These are phyloP conservation scores for Adelphocoris suturalis DNA, from an alignment of 2,888 invertebrate species.

Conservation along the genomic window DNA sequence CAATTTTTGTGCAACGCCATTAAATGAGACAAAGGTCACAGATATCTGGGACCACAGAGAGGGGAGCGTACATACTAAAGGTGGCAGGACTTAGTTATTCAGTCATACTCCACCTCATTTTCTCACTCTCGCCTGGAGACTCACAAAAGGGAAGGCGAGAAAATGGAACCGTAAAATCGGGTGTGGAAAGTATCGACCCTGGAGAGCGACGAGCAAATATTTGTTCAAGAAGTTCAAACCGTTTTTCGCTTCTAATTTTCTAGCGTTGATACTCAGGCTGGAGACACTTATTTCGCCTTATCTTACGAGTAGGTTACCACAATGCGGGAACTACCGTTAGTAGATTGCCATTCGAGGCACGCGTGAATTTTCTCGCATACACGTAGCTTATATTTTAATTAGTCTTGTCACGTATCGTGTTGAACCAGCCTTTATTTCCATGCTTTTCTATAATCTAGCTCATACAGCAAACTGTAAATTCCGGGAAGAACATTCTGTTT, in stretches of 20 bases:
- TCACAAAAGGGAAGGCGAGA: slow-evolving; percentile 6
- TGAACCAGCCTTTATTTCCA: background rate
- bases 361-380: background rate
- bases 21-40: no score
- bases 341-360: background rate
- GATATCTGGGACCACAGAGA: no score
- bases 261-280: background rate
- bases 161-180: slow-evolving; percentile 24
- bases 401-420: background rate
- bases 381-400: background rate
- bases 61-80: no score
- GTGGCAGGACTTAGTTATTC: no score
- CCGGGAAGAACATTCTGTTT: no score
- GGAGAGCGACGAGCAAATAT: slow-evolving; percentile 24
- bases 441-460: background rate
- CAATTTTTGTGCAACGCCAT: no score
- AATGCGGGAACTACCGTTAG: background rate
- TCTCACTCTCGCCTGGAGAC: background rate
- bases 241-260: slow-evolving; percentile 27
- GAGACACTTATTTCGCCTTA: slow-evolving; percentile 1
- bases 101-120: no score
- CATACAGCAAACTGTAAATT: no score
- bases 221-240: slow-evolving; percentile 32
- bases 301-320: background rate
- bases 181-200: slow-evolving; percentile 26